A percentile compares a stretch with the other conserved stretches of the same genome.
Conservation (phyloP, 2,113 vertebrate genomes). For the Merops nubicus region DNA sequence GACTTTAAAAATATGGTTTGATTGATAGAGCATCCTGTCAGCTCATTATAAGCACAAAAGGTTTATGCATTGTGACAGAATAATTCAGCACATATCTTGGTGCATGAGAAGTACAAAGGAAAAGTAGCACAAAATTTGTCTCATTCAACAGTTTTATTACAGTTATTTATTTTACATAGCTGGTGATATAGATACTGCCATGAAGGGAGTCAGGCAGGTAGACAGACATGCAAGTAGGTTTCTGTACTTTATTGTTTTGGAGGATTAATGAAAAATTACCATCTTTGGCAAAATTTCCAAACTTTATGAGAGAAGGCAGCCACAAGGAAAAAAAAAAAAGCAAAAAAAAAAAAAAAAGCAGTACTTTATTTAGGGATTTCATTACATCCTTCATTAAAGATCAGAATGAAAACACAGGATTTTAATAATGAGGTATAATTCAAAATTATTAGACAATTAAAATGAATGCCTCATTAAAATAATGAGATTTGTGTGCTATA, state of each 20-base stretch:
- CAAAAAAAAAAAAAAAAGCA: background rate
- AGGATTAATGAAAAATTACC: background rate
- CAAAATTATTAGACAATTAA: constrained; percentile 52
- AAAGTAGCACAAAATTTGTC: background rate
- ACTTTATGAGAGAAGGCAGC: background rate
- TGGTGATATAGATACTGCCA: background rate
- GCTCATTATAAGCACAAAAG: background rate
- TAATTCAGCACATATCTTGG: background rate
- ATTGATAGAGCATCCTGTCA: background rate
- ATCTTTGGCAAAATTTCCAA: background rate
- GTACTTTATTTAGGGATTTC: constrained; percentile 16
- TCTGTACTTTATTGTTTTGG: background rate
- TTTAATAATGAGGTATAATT: constrained; percentile 53
- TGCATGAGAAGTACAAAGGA: background rate
- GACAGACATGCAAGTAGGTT: background rate
- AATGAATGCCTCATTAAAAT: constrained; percentile 34
- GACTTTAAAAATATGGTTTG: background rate
- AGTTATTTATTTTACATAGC: background rate
- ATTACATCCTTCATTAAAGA: constrained; percentile 64
- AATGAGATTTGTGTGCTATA: background rate
- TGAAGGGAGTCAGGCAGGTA: background rate
- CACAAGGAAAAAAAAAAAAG: background rate
- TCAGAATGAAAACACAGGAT: constrained; percentile 34
- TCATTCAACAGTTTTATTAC: background rate
- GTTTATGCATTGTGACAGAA: background rate